Evolutionary conservation across 1,140 invertebrate species (phyloP), one percentile per base, ranked within the genome.

Genomic region (Melitaea cinxia): DNA sequence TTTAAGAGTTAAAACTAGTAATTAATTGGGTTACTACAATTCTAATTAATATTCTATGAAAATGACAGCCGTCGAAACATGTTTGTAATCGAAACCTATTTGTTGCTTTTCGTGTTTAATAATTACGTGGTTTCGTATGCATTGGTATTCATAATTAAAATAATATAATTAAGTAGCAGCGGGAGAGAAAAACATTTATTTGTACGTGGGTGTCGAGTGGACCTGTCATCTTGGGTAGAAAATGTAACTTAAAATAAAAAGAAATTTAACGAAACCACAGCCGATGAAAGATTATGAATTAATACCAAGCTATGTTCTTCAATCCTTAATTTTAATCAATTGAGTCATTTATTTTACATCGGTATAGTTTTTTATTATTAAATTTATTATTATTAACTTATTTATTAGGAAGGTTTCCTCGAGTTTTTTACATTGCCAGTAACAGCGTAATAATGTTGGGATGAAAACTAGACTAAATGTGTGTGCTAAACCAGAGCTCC

Each of bases 121-220:
- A 1, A 42, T 45, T 45, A 45, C n/a, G 12, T 9, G 15, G 6
- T 10, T 6, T 3, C n/a, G 39, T 9, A 58, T 66, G 57, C 70
- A 70, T 73, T 75, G 66, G 70, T 63, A 71, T 75, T 67, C 75
- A 73, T 78, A 82, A 85, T 85, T 83, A 77, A 83, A 85, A 80
- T 73, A 70, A 78, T 73, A 79, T 80, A 70, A 80, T 77, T 60
- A 57, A 54, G 56, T 2, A 65, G 60, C 74, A 71, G 74, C 80
- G 63, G 81, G 81, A 64, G 72, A 66, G 66, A 71, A 68, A 37
- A 54, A 19, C 19, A 58, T 65, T n/a, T n/a, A 33, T 26, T 4
- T 26, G 67, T 70, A 71, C 65, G 77, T 83, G 69, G 77, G 78
- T 68, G 80, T 35, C 54, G 73, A 75, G 78, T 74, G 64, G 64